Conservation (phyloP, 2,113 vertebrate genomes). For the Dicerorhinus sumatrensis region DNA sequence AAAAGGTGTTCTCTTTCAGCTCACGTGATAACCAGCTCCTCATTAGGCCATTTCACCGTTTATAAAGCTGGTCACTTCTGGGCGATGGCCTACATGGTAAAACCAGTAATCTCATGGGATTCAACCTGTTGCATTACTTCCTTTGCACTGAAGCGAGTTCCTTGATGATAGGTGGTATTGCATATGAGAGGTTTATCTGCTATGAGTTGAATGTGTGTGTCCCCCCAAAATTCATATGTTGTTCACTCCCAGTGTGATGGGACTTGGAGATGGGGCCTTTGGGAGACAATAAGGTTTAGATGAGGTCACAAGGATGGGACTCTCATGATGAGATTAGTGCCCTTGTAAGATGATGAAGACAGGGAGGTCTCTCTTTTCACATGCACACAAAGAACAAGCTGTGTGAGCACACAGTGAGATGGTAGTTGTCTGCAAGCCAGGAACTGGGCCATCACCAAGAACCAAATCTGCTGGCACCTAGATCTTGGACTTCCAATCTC, state of each 20-base stretch:
- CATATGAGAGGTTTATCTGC: not conserved
- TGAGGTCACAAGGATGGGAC: not conserved
- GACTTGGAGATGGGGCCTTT: not conserved
- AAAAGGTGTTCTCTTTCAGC: not conserved
- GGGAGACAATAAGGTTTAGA: not conserved
- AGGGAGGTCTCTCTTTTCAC: not conserved
- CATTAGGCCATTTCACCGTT: not conserved
- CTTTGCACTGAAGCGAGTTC: not conserved
- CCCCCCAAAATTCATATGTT: not conserved
- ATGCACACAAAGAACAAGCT: not conserved
- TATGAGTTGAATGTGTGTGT: not conserved
- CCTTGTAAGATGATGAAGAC: not conserved
- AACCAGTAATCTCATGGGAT: not conserved
- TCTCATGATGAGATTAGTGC: not conserved
- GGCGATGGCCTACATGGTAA: not conserved
- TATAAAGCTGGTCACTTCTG: not conserved
- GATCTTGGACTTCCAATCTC: not conserved
- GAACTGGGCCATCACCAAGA: not conserved
- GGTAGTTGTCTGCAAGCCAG: not conserved
- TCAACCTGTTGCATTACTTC: not conserved
- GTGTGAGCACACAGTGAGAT: not conserved
- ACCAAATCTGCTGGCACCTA: not conserved
- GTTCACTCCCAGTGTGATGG: not conserved
- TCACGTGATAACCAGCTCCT: not conserved
- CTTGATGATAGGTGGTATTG: not conserved